Base-by-base conservation (phyloP, 2,888 invertebrate species). In the Cryptocephalus primarius region DNA sequence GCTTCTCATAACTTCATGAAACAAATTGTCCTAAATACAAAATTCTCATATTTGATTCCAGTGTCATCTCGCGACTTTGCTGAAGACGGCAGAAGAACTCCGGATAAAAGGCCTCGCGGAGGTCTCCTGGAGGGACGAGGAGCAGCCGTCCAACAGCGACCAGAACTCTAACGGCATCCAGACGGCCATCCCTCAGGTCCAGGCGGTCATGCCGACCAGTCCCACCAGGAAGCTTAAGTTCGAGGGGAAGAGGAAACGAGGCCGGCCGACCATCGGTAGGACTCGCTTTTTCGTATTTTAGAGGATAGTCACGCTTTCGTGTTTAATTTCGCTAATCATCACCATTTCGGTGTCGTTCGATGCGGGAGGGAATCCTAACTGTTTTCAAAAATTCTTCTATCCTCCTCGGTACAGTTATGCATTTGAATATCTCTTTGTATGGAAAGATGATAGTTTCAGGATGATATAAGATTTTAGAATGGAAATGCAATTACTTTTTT, bases 41-140 rank as follows among this genome's bases (percentile, higher is more conserved):
- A 2, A 4, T 22, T 22, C 22, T n/a, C 22, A 4, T 22, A 6
- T 22, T 22, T 34, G 58, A 54, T 75, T 73, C 13, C 72, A 92
- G 89, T 86, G 88, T 50, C 88, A 90, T 65, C 71, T 93, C 56
- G 85, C 89, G 22, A 88, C 90, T 14, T 73, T 93, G 49, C 70
- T 93, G 61, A 91, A 91, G 74, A 92, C 92, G 44, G 93, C 93
- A 0, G 92, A 93, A 69, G 90, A 91, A 68, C 75, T 93, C 14
- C 82, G 88, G 66, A 90, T 93, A 61, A 93, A 93, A 71, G 93
- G 92, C 0, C 73, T 92, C 44, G 90, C 91, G 42, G 90, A 92
- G 67, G 88, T 91, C 10, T 86, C 89, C 55, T 90, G 90, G 85
- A 82, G 84, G 57, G 82, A 83, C 44, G 77, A 77, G 49, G 74